phyloP scores from a whole-genome alignment of 64 coral and sea anemone species.

The Actinia equina region DNA sequence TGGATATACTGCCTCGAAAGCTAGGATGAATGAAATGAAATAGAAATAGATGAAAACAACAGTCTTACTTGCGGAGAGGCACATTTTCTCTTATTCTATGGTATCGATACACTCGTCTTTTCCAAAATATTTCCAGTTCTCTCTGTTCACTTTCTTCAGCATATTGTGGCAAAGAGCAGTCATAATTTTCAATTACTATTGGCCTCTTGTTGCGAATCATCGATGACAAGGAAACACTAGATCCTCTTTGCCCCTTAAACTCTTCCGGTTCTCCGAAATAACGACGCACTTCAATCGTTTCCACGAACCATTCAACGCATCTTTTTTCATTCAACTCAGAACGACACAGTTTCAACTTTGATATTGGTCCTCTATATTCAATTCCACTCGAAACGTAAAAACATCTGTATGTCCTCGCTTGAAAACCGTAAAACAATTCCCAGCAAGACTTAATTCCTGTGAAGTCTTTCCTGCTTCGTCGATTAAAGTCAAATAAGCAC shows the following conservation, averaged over 20 bases:
- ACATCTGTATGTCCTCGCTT: conserved; percentile 83
- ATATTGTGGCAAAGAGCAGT: conserved; percentile 65
- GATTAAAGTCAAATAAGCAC: conserved; percentile 70
- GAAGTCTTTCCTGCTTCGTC: conserved; percentile 71
- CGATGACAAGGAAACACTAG: conserved; percentile 79
- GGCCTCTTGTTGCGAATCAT: conserved; percentile 67
- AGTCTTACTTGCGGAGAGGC: conserved; percentile 55
- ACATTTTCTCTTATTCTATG: conserved; percentile 51
- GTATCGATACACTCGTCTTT: conserved; percentile 78
- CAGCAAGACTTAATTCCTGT: conserved; percentile 56
- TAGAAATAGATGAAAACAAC: background rate
- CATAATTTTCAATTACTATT: conserved; percentile 49
- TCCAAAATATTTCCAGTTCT: conserved; percentile 82
- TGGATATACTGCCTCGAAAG: background rate
- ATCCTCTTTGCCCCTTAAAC: conserved; percentile 22
- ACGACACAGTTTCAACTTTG: conserved; percentile 61
- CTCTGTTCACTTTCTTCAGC: conserved; percentile 72
- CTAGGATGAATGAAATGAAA: background rate
- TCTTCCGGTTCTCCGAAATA: conserved; percentile 32
- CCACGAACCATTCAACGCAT: conserved; percentile 83
- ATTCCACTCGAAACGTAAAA: conserved; percentile 49
- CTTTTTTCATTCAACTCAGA: conserved; percentile 54
- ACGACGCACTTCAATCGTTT: conserved; percentile 72
- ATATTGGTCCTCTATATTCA: conserved; percentile 58
- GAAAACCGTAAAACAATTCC: conserved; percentile 81